Base-by-base conservation (phyloP, 2,797 vertebrate genomes). In the Argentina silus region DNA sequence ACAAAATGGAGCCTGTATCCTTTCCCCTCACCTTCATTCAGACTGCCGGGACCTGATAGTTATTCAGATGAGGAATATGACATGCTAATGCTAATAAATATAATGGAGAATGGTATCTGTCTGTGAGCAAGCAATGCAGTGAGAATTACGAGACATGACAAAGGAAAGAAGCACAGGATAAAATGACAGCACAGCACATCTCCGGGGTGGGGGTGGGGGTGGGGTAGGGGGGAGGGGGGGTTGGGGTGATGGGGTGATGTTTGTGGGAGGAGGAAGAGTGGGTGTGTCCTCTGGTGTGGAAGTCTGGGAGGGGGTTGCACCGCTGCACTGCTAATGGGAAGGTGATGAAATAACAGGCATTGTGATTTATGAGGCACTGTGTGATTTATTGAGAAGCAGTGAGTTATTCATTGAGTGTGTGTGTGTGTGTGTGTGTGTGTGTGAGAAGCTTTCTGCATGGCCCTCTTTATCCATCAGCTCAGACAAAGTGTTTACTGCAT, bases 401-500 rank as follows among this genome's bases (percentile, higher is more conserved):
- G 42, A 53, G 62, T 51, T 21, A 14, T 79, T 59, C 60, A 42
- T 21, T 69, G 51, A 6, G 67, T 45, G 67, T 45, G 36, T 45
- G n/a, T 56, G 53, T 43, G n/a, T 6, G 56, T 59, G 36, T 59
- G 19, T 57, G 74, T 79, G 73, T 78, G 1, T 19, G 72, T 69
- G 64, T 17, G 47, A 17, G 73, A 42, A 73, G 77, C 72, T 73
- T 74, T n/a, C n/a, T 27, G 17, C n/a, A 7, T 42, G 23, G 15
- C 10, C 9, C 17, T 50, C 19, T 48, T 21, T 36, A 50, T 56
- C 51, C 53, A 15, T 57, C 61, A 43, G 27, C 10, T 14, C 21
- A 60, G 61, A 17, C 61, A 51, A 45, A 75, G 78, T 57, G 78
- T 81, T 82, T 85, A 81, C 86, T 84, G 82, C 87, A 88, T 77